Evolutionary conservation across 1,140 invertebrate genomes (phyloP).

Genomic region (Danaus plexippus): DNA sequence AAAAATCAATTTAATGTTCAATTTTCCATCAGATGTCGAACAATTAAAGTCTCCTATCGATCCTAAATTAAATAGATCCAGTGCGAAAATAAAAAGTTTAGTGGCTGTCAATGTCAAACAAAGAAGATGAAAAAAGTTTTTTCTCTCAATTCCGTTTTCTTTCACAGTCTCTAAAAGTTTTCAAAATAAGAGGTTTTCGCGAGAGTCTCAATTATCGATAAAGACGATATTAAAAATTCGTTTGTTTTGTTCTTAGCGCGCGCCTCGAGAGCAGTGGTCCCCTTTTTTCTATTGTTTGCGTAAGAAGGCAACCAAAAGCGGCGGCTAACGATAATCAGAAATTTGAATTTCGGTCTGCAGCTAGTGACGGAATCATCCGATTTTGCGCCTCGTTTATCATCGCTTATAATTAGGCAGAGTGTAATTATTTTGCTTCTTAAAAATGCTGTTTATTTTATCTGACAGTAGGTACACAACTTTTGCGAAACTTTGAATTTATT

Average conservation of each 20-base stretch:
- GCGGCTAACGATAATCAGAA: constrained; percentile 62
- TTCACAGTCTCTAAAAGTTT: constrained; percentile 69
- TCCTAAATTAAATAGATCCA: constrained; percentile 69
- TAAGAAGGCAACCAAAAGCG: constrained; percentile 57
- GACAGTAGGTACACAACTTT: constrained; percentile 29
- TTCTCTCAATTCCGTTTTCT: constrained; percentile 67
- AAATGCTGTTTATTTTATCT: constrained; percentile 39
- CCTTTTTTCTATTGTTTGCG: constrained; percentile 68
- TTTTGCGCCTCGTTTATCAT: constrained; percentile 65
- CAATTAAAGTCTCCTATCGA: constrained; percentile 57
- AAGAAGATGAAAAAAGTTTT: constrained; percentile 72
- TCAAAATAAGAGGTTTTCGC: constrained; percentile 70
- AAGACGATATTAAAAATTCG: constrained; percentile 72
- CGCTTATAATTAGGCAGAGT: constrained; percentile 58
- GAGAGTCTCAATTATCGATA: constrained; percentile 72
- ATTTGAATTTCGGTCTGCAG: constrained; percentile 65
- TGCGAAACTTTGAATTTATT: constrained; percentile 22
- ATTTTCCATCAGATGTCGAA: constrained; percentile 49
- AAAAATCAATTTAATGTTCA: constrained; percentile 43
- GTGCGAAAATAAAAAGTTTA: constrained; percentile 66
- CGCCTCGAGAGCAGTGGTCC: constrained; percentile 56
- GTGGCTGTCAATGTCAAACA: constrained; percentile 70
- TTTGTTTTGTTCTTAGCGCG: constrained; percentile 69
- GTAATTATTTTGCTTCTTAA: constrained; percentile 36
- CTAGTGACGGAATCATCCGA: constrained; percentile 60